phyloP scores from a whole-genome alignment of 2,113 vertebrate species.

The Bostrychus sinensis region DNA sequence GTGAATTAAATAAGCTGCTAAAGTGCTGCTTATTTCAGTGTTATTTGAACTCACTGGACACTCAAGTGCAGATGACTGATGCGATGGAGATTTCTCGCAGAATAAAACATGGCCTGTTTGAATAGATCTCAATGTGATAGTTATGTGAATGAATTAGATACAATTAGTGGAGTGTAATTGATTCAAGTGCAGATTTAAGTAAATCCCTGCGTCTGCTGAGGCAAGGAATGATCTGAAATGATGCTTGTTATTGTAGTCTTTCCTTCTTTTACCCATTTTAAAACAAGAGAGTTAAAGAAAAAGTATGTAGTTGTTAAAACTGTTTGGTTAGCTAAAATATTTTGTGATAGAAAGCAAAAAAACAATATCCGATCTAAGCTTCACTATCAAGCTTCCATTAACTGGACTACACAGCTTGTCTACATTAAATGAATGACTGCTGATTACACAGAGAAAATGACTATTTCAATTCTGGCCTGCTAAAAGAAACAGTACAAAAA shows the following conservation, averaged over 20 bases:
- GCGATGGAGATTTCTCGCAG: constrained; percentile 64
- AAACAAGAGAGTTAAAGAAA: no score
- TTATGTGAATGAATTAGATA: not conserved
- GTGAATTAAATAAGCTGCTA: constrained; percentile 85
- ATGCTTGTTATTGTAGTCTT: constrained; percentile 35
- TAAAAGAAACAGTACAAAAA: no score
- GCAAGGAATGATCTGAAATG: constrained; percentile 26
- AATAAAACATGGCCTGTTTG: constrained; percentile 46
- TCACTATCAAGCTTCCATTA: no score
- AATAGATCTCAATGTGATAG: constrained; percentile 36
- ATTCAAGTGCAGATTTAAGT: constrained; percentile 44
- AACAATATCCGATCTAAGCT: no score
- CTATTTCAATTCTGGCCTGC: no score
- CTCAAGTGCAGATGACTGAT: constrained; percentile 69
- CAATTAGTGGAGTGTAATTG: not conserved
- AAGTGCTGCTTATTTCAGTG: constrained; percentile 81
- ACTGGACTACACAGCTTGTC: no score
- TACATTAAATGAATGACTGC: no score
- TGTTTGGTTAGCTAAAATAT: no score
- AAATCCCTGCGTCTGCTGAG: constrained; percentile 40
- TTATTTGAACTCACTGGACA: constrained; percentile 83
- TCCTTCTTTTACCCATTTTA: no score
- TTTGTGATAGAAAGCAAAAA: no score
- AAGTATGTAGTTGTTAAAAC: no score
- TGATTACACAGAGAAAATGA: no score